Conservation (phyloP, 1,140 invertebrate species). For the Drosophila punjabiensis region DNA sequence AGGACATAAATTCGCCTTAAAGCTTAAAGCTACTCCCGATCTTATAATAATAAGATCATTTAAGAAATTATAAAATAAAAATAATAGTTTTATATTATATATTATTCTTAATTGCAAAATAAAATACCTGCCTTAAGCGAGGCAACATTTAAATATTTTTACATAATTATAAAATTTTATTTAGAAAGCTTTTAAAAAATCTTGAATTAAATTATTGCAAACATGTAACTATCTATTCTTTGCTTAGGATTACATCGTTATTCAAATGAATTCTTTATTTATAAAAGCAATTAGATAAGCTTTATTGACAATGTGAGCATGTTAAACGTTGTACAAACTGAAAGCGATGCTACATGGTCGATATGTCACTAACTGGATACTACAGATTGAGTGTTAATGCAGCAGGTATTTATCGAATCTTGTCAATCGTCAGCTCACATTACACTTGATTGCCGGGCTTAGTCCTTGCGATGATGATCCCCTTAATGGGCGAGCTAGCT, state of each 20-base stretch:
- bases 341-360: constrained; percentile 24
- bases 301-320: constrained; percentile 8
- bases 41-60: not conserved
- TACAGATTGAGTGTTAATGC: constrained; percentile 19
- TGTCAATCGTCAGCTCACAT: constrained; percentile 52
- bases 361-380: constrained; percentile 36
- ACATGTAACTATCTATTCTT: not conserved
- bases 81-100: not conserved
- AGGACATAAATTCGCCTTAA: not conserved
- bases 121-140: no score
- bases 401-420: constrained; percentile 38
- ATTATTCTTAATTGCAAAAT: no score
- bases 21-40: not conserved
- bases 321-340: constrained; percentile 11
- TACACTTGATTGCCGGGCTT: constrained; percentile 49
- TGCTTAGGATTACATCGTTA: not conserved
- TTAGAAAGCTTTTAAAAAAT: not conserved
- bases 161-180: no score
- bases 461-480: constrained; percentile 15
- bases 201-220: not conserved
- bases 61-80: not conserved
- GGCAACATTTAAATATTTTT: no score
- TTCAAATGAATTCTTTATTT: not conserved
- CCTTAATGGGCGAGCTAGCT: constrained; percentile 40
- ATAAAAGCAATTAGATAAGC: constrained; percentile 10